Base-by-base conservation (phyloP, 2,888 invertebrate species). In the Drosophila setosimentum region DNA sequence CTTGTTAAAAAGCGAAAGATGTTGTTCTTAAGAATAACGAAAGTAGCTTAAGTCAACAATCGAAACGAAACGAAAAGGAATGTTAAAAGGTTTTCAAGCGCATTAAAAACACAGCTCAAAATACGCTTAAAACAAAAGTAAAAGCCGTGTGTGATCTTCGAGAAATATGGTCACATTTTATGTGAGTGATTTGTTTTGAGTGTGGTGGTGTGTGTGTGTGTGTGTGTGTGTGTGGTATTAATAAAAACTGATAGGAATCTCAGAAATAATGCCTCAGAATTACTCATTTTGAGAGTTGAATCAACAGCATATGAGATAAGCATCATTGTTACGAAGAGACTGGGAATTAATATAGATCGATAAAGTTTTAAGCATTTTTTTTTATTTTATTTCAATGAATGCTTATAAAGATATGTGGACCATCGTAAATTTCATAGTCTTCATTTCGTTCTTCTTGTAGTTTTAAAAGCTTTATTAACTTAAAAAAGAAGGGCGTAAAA, bases 41-140 rank as follows among this genome's bases (percentile, higher is more conserved):
- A 85, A 85, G 89, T 88, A 90, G 85, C 89, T 86, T 86, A 87
- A 89, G 75, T 80, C 82, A 76, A 89, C 76, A 87, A 62, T 53
- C 58, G 21, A 48, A 54, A 49, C 54, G 51, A 68, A 49, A 49
- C 54, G 61, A 32, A 54, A 51, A 57, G 86, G 82, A 90, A 84
- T 88, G 69, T 88, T 85, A 83, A 90, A 85, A 90, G 90, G 87
- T 74, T 90, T 79, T 72, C 70, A 63, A 68, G 67, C 51, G 70
- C 81, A 73, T 62, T 67, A 65, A 62, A 70, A 67, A 54, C 8
- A 32, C n/a, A 40, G 37, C 61, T 73, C 49, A 48, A 62, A 63
- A 58, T 35, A 60, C 55, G 63, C 68, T 74, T 79, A 68, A 80
- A 75, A 83, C 68, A 84, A 84, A 84, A 90, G 84, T 90, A 90